A percentile compares a stretch with the other conserved stretches of the same genome.
Conservation (phyloP, 1,140 invertebrate species). For the Panulirus ornatus region DNA sequence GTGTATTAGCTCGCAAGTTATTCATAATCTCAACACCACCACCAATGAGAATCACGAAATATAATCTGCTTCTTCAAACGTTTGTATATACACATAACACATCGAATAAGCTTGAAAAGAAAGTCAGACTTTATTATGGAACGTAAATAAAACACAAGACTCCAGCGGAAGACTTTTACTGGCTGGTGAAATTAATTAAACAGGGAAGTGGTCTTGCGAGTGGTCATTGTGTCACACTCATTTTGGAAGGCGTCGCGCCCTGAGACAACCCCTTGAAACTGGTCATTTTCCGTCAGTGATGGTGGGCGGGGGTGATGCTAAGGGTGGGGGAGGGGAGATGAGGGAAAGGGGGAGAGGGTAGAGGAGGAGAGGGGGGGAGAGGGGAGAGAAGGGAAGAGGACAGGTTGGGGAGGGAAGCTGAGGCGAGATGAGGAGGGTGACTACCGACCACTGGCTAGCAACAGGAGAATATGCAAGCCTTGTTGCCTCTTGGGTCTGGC, state of each 20-base stretch:
- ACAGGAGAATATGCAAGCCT: slow-evolving; percentile 41
- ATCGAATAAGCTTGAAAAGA: too few species aligned
- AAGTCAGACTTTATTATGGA: too few species aligned
- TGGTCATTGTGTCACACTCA: not conserved
- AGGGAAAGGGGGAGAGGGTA: not conserved
- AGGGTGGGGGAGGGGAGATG: not conserved
- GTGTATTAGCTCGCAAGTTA: too few species aligned
- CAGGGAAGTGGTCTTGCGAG: not conserved
- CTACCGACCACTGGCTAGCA: slow-evolving; percentile 30
- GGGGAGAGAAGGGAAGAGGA: not conserved
- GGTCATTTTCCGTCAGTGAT: not conserved
- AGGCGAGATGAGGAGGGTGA: not conserved
- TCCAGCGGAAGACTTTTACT: not conserved
- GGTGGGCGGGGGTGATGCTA: not conserved
- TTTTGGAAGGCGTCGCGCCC: not conserved
- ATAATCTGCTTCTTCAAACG: too few species aligned
- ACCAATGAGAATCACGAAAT: too few species aligned
- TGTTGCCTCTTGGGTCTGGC: slow-evolving; percentile 11
- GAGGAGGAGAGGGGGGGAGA: not conserved
- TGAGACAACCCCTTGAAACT: slow-evolving; percentile 15
- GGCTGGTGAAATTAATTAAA: slow-evolving; percentile 5
- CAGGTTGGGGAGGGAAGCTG: slow-evolving; percentile 16
- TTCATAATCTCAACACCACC: too few species aligned
- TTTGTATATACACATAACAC: too few species aligned
- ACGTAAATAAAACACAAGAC: not conserved